Base-by-base conservation (phyloP, 1,140 invertebrate genomes). In the Aphidius ervi region DNA sequence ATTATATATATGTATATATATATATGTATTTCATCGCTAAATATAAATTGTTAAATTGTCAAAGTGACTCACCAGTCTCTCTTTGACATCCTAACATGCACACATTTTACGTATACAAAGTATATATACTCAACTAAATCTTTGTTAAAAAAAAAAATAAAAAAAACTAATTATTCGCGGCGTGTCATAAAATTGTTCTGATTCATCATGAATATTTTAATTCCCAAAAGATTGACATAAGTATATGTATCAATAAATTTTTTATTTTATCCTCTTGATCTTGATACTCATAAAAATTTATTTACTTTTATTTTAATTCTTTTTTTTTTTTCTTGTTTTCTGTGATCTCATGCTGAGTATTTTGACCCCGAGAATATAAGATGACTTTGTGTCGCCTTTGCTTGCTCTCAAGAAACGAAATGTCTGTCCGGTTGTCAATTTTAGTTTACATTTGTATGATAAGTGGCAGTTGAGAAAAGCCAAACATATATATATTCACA, bases 91-190 rank as follows among this genome's bases (percentile, higher is more conserved):
- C 20, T 39, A 47, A 43, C 31, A 56, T 40, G 64, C 65, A 69
- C 76, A 71, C 76, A 16, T 16, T 16, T 16, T 16, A 16, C 16
- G 16, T 16, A 16, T 16, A 16, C 16, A 16, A 16, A 16, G 16
- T 16, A 16, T 16, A 16, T 78, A 76, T 77, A 72, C 74, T 74
- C 67, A 75, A 74, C 72, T 72, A 75, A 77, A 74, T 74, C 66
- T 67, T 31, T 31, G 23, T 31, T 4, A 31, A 31, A 31, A 31
- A 23, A 3, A 31, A 31, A 31, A 4, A 31, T 3, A 31, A 31
- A 31, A 31, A 31, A 31, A 31, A 31, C 4, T 31, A 31, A 31
- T 31, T 3, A 31, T 31, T 31, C 4, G 23, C 2, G 2, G 23
- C 4, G 23, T 31, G 23, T 31, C 23, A 31, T 31, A 31, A 31